Evolutionary conservation across 2,888 invertebrate genomes (phyloP).

Genomic region (Apocheima hispidaria): DNA sequence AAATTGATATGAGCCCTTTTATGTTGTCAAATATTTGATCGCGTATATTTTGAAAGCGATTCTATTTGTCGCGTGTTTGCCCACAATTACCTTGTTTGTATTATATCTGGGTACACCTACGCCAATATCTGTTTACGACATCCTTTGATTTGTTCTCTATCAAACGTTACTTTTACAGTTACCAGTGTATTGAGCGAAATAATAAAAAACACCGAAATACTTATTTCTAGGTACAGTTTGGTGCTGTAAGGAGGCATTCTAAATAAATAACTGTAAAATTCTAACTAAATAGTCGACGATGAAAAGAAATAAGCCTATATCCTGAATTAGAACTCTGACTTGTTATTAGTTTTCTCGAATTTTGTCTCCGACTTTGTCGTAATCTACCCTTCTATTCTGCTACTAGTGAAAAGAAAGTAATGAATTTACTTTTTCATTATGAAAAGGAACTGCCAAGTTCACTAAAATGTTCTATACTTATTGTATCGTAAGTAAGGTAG

Average conservation of each 20-base stretch:
- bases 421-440: not conserved
- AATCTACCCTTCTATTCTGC: not conserved
- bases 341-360: not conserved
- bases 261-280: too few species aligned
- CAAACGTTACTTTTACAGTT: not conserved
- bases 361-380: not conserved
- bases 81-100: conserved; percentile 16
- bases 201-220: not conserved
- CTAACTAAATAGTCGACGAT: too few species aligned
- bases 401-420: not conserved
- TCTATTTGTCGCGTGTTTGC: conserved; percentile 15
- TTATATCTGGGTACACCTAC: not conserved
- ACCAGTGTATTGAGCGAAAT: not conserved
- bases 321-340: too few species aligned
- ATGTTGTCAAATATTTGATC: conserved; percentile 14
- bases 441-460: not conserved
- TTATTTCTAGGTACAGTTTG: too few species aligned
- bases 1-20: not conserved
- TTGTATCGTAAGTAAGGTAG: conserved; percentile 5
- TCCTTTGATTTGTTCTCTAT: conserved; percentile 4
- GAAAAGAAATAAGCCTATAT: too few species aligned
- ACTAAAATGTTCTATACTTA: not conserved
- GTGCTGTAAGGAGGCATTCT: too few species aligned
- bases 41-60: conserved; percentile 7
- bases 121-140: not conserved